Evolutionary conservation across 2,113 vertebrate genomes (phyloP), one percentile per base, ranked within the genome.

Genomic region (Otocyon megalotis): DNA sequence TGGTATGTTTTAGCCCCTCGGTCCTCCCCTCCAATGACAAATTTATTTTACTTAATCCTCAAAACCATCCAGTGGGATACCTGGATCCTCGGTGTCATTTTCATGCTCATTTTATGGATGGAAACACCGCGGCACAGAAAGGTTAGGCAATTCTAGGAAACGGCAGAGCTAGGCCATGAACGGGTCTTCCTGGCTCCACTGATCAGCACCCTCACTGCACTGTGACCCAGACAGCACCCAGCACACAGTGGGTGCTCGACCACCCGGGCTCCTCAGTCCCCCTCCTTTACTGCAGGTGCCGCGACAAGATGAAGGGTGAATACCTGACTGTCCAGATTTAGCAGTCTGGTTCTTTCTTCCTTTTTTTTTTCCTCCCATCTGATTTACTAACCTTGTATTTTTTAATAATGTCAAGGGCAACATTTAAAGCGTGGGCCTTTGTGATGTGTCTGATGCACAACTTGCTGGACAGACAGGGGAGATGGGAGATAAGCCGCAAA

Each of bases 401-500:
- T 90, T 97, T 88, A 96, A 97, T 90, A 95, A 89, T 86, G 88
- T 98, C 97, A 98, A 96, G 97, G 90, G 72, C 26, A 48, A 76
- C 79, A 30, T 8, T 35, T 53, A 79, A 76, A 72, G 58, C 0
- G n/a, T 4, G 0, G 12, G 65, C 72, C 95, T 91, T 14, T 30
- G 91, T 84, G 35, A 72, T 56, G 3, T 83, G 5, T 60, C 92
- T 20, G 54, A 82, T 80, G 86, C 0, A 4, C 2, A 15, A 72
- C 86, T 85, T 81, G 89, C 90, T 0, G 89, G 92, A 95, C 95
- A 37, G 90, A 74, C 10, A 56, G 79, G 82, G 90, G 77, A 97
- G 92, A 97, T 80, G 5, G 56, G 54, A 88, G 96, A 97, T 93
- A 96, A 96, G n/a, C 69, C 90, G 95, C 96, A 50, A 35, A 90